phyloP scores from a whole-genome alignment of 92 coral and sea anemone genomes.

The Anthopleura xanthogrammica region DNA sequence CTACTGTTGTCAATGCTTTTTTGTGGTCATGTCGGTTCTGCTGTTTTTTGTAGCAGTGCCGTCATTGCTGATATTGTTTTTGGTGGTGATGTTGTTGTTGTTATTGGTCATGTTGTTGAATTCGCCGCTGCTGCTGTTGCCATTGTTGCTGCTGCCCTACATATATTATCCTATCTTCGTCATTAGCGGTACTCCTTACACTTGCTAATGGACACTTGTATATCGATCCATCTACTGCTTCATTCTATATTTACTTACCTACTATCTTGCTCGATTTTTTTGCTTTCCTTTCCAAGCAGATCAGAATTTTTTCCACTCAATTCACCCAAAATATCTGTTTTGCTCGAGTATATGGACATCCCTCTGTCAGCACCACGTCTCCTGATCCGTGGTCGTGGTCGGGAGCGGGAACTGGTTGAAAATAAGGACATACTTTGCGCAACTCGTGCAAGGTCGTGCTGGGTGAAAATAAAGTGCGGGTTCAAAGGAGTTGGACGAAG shows the following conservation, averaged over 20 bases:
- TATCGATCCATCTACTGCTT: no score
- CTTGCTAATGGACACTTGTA: no score
- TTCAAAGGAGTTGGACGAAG: constrained; percentile 89
- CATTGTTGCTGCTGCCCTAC: no score
- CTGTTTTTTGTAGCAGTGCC: no score
- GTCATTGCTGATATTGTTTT: no score
- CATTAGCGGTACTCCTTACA: no score
- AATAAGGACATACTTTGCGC: constrained; percentile 84
- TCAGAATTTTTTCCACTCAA: neutral
- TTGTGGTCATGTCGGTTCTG: no score
- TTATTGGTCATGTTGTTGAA: no score
- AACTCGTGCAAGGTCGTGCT: constrained; percentile 88
- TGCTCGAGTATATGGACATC: constrained; percentile 10
- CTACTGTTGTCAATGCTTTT: no score
- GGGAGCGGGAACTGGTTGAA: constrained; percentile 79
- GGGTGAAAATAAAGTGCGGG: constrained; percentile 95
- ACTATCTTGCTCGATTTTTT: neutral
- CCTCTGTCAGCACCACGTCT: constrained; percentile 47
- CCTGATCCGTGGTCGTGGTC: constrained; percentile 80
- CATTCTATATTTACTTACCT: neutral
- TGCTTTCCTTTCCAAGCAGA: neutral
- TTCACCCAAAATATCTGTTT: neutral
- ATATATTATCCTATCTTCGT: no score
- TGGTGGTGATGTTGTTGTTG: no score
- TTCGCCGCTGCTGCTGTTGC: no score